phyloP scores from a whole-genome alignment of 1,140 invertebrate genomes.

The Zaprionus taronus region DNA sequence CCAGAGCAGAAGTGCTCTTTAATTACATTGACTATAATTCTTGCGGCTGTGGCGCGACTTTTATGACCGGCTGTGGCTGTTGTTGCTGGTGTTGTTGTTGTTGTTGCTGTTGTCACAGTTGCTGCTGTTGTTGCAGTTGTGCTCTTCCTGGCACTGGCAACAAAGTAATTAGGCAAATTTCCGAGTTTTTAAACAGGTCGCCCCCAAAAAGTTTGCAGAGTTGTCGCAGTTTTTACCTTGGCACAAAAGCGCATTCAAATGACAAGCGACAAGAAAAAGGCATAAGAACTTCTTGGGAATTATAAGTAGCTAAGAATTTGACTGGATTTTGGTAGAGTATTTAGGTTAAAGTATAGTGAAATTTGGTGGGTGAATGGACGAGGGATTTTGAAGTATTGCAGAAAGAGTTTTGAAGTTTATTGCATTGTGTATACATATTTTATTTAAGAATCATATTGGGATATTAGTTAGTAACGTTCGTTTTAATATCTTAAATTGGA shows the following conservation, averaged over 20 bases:
- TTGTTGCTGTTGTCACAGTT: conserved; percentile 15
- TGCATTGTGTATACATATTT: not conserved
- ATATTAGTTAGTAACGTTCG: too few relatives aligned
- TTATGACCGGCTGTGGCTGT: conserved; percentile 61
- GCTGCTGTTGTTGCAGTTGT: conserved; percentile 13
- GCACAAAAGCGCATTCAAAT: conserved; percentile 8
- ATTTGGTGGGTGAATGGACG: not conserved
- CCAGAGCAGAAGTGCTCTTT: conserved; percentile 66
- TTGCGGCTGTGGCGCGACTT: conserved; percentile 77
- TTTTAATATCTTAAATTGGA: too few relatives aligned
- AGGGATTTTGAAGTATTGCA: not conserved
- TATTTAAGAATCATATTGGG: too few relatives aligned
- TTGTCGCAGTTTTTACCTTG: conserved; percentile 23
- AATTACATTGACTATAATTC: conserved; percentile 82
- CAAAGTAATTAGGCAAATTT: conserved; percentile 79
- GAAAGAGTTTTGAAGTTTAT: not conserved
- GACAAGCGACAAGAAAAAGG: conserved; percentile 14
- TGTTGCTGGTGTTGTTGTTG: conserved; percentile 1
- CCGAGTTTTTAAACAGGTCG: conserved; percentile 74
- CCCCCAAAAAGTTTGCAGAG: conserved; percentile 35
- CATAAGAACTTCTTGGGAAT: conserved; percentile 11
- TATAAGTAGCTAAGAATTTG: not conserved
- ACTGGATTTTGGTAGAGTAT: not conserved
- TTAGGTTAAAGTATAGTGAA: not conserved
- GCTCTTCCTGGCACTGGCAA: conserved; percentile 57